Conservation (phyloP, 2,888 invertebrate genomes). For the Tipula confusa region DNA sequence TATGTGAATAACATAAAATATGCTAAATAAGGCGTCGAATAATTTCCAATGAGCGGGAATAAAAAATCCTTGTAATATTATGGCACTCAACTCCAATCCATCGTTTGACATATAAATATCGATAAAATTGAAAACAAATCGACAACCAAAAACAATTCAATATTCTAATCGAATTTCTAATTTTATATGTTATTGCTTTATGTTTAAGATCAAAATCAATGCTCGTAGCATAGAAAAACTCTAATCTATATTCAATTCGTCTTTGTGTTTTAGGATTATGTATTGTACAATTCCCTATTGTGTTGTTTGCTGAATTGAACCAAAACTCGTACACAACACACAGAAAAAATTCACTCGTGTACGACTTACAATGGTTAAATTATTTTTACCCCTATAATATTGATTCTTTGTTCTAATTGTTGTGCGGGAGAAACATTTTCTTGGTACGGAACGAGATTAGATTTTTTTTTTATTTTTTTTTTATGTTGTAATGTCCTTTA, state of each 20-base stretch:
- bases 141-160: neutral
- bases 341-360: neutral
- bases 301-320: neutral
- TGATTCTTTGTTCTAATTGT: neutral
- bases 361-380: neutral
- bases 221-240: neutral
- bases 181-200: neutral
- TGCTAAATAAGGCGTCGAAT: neutral
- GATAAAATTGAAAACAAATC: neutral
- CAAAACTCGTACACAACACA: neutral
- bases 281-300: neutral
- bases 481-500: neutral
- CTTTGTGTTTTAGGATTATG: neutral
- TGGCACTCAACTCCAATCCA: neutral
- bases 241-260: constrained; percentile 20
- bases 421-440: neutral
- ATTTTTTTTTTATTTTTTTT: too few species aligned
- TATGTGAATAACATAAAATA: neutral
- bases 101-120: neutral
- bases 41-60: neutral
- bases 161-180: constrained; percentile 20
- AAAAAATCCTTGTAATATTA: neutral
- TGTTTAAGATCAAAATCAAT: neutral
- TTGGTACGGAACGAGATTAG: neutral
- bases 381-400: neutral